Base-by-base conservation (phyloP, 2,888 invertebrate species). In the Pteria penguin region DNA sequence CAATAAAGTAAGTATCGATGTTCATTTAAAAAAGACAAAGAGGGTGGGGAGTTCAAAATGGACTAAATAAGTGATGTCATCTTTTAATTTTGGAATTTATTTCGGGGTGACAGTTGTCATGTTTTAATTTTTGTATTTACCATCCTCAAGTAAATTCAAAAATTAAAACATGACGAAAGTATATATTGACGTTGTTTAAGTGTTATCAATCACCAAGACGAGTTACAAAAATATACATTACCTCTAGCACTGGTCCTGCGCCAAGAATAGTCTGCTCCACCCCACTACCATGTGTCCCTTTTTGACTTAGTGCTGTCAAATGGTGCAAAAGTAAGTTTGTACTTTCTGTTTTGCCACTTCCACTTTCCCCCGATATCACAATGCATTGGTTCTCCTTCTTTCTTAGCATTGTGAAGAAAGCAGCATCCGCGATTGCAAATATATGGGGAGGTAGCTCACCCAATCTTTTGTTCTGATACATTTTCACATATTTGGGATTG, bases 321-420 rank as follows among this genome's bases (percentile, higher is more conserved):
- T 98, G 98, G 92, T 98, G 98, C 70, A 98, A 94, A 80, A 98
- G 94, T 92, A 98, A 96, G 94, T 98, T 98, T 32, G 98, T 98
- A 91, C 97, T 97, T 92, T 98, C 98, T 1, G 98, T 98, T 93
- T 98, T 98, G 4, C 98, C 97, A n/a, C 96, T 97, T 77, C 97
- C 97, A 92, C 96, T 97, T 93, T 97, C 97, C 32, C 97, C 97
- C 90, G 97, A 97, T 87, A 98, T 98, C 86, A 98, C 98, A 89
- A 98, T 97, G 92, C 98, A 98, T 93, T 96, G 96, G 92, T 98
- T 98, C 84, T 95, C 95, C 90, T 96, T 95, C 88, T 96, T 96
- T 85, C 96, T 95, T 82, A 98, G 94, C 98, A 98, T 98, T 91
- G 96, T 96, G 92, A 97, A 96, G 92, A 97, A 98, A 29, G 97